Evolutionary conservation across 2,113 vertebrate species (phyloP).

Genomic region (Heterotilapia buettikoferi): DNA sequence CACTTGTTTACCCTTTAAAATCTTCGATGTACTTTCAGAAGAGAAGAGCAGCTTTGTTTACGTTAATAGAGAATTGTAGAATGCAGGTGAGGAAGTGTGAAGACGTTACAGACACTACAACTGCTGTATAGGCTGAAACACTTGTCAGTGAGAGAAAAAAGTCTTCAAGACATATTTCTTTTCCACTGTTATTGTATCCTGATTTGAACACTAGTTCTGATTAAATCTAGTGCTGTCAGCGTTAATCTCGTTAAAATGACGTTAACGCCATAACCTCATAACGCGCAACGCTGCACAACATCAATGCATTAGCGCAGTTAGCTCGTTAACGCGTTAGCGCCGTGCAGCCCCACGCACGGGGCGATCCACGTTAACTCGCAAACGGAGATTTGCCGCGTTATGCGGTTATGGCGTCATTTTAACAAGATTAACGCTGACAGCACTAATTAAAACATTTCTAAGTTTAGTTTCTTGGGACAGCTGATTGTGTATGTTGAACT

Average conservation of each 20-base stretch:
- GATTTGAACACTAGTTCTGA: neutral
- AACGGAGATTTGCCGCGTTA: rapidly evolving
- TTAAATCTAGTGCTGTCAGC: neutral
- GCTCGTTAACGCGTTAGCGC: rapidly evolving
- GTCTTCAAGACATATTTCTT: neutral
- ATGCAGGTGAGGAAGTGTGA: neutral
- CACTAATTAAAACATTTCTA: neutral
- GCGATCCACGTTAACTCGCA: rapidly evolving
- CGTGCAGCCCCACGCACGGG: neutral
- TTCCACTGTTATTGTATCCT: neutral
- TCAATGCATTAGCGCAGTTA: neutral
- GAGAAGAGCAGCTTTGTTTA: neutral
- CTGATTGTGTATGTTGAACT: neutral
- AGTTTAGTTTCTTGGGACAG: neutral
- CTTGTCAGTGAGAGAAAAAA: neutral
- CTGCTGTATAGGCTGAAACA: neutral
- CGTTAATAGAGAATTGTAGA: neutral
- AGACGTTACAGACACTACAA: neutral
- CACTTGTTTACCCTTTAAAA: neutral
- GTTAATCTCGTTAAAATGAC: neutral
- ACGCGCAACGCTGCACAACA: rapidly evolving
- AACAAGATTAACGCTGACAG: neutral
- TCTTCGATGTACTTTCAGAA: neutral
- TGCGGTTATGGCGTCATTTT: neutral
- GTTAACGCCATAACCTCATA: neutral